A percentile compares a stretch with the other conserved stretches of the same genome.
phyloP scores from a whole-genome alignment of 2,797 vertebrate genomes.

The Crotalus adamanteus region DNA sequence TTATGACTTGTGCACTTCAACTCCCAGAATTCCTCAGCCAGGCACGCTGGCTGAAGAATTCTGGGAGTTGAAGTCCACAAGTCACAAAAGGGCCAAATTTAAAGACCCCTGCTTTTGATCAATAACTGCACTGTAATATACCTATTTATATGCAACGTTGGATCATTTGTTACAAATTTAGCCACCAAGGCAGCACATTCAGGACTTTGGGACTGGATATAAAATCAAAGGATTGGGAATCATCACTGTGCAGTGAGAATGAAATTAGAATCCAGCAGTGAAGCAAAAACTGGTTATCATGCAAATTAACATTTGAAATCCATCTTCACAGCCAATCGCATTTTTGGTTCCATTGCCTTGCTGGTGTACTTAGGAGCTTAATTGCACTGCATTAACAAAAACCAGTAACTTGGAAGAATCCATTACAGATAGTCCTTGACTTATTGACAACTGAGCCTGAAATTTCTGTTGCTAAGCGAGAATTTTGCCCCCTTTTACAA shows the following conservation, averaged over 20 bases:
- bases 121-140: rapidly evolving
- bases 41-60: no score
- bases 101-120: not conserved
- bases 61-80: no score
- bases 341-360: not conserved
- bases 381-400: not conserved
- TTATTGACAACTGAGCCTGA: not conserved
- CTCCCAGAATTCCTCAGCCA: no score
- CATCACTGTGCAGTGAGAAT: not conserved
- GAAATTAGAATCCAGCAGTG: not conserved
- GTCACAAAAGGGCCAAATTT: no score
- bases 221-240: not conserved
- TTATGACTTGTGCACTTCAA: no score
- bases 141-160: not conserved
- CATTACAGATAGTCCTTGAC: not conserved
- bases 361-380: not conserved
- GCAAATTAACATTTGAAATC: not conserved
- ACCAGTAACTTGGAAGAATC: not conserved
- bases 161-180: not conserved
- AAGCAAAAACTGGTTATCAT: not conserved
- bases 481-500: not conserved
- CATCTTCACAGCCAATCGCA: not conserved
- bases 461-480: not conserved
- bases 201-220: not conserved
- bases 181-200: not conserved